Percentiles rank a stretch among this genome's conserved stretches.
These are phyloP conservation scores for Apamea epomidion DNA, from an alignment of 2,888 invertebrate species.

Conservation along the genomic window DNA sequence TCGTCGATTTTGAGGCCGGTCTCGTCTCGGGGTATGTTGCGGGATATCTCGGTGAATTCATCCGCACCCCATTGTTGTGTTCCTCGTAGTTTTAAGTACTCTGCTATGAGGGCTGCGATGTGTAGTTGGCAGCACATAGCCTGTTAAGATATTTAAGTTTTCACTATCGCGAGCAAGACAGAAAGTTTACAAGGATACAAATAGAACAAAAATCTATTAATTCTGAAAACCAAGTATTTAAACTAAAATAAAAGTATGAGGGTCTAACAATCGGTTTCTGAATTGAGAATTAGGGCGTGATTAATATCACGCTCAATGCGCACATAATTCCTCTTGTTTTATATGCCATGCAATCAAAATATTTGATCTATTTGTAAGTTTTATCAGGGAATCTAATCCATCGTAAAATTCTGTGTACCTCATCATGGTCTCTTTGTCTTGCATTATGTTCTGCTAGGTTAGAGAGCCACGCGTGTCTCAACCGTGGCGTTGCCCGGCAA, in stretches of 20 bases:
- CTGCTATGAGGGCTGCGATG: slow-evolving; percentile 98
- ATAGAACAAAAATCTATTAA: not conserved
- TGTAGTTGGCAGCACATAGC: slow-evolving; percentile 98
- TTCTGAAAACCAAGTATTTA: not conserved
- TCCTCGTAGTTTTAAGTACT: slow-evolving; percentile 95
- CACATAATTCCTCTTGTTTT: not conserved
- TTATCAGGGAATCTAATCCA: not conserved
- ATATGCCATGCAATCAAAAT: not conserved
- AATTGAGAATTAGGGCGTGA: too few relatives aligned
- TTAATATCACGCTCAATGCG: not conserved
- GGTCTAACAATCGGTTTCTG: not conserved
- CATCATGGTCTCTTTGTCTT: slow-evolving; percentile 95
- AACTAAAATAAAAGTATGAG: not conserved
- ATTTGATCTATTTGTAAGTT: too few relatives aligned
- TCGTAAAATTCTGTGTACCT: slow-evolving; percentile 88
- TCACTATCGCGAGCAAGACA: not conserved
- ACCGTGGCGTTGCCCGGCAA: slow-evolving; percentile 97
- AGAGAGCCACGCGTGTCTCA: slow-evolving; percentile 98
- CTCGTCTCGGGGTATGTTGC: slow-evolving; percentile 97
- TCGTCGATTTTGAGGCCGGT: slow-evolving; percentile 95
- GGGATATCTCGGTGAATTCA: slow-evolving; percentile 95
- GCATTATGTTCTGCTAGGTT: slow-evolving; percentile 97
- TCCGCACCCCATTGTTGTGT: slow-evolving; percentile 96
- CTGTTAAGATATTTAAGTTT: slow-evolving; percentile 76
- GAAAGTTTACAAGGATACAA: not conserved